Percentiles rank a stretch among this genome's conserved stretches.
phyloP scores from a whole-genome alignment of 2,113 vertebrate genomes.

The Prionailurus viverrinus region DNA sequence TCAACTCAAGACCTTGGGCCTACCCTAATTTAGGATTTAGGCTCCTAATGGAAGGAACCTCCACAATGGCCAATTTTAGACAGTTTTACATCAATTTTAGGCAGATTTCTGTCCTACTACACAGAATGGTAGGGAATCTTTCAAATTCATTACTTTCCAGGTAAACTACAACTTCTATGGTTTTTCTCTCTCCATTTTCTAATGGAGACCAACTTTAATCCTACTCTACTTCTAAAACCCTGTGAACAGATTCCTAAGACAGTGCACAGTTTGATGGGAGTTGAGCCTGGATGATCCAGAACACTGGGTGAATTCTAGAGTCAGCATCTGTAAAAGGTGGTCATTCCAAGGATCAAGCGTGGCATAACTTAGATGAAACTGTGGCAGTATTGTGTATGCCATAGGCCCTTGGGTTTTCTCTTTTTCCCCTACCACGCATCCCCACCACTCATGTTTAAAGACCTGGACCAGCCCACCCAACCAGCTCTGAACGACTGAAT shows the following conservation, averaged over 20 bases:
- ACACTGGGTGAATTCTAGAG: neutral
- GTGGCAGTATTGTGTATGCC: accelerated
- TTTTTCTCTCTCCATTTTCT: neutral
- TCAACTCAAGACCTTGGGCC: neutral
- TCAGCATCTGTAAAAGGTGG: neutral
- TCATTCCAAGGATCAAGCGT: neutral
- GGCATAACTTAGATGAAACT: neutral
- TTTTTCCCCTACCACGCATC: neutral
- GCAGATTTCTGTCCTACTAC: neutral
- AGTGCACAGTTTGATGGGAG: neutral
- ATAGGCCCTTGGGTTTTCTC: neutral
- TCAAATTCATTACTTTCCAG: neutral
- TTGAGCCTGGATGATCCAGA: neutral
- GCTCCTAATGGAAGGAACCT: neutral
- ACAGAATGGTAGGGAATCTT: neutral
- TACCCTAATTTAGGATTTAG: neutral
- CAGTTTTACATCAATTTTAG: neutral
- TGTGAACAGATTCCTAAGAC: neutral
- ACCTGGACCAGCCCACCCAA: neutral
- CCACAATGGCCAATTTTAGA: neutral
- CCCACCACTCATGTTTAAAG: neutral
- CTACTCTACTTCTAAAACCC: neutral
- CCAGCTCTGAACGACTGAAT: neutral
- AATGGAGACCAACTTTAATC: neutral
- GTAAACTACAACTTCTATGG: neutral